These are phyloP conservation scores for Aspidiotus rigidus DNA, from an alignment of 2,888 invertebrate genomes.

Conservation along the genomic window DNA sequence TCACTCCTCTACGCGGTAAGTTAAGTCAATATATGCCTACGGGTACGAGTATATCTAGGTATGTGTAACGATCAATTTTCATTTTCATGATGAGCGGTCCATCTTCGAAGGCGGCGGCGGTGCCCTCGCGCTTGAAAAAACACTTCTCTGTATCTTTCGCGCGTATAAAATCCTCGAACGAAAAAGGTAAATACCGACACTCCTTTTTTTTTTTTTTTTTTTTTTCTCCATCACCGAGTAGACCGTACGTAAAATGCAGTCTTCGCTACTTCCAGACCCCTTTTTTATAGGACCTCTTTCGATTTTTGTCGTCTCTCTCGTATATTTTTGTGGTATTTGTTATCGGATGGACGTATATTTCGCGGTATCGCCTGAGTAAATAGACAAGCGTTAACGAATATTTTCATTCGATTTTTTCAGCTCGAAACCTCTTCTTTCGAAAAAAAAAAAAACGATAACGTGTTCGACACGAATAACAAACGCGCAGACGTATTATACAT, in stretches of 20 bases:
- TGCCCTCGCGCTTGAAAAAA: no score
- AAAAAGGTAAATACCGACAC: slow-evolving; percentile 24
- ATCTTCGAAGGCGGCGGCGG: no score
- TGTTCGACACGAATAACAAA: background rate
- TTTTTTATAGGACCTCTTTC: slow-evolving; percentile 9
- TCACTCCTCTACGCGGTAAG: no score
- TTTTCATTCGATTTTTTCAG: background rate
- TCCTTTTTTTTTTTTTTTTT: slow-evolving; percentile 28
- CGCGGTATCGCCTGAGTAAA: slow-evolving; percentile 32
- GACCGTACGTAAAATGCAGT: no score
- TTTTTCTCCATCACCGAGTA: no score
- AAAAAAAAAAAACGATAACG: background rate
- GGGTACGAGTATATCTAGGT: no score
- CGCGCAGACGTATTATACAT: slow-evolving; percentile 6
- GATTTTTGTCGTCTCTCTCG: slow-evolving; percentile 2
- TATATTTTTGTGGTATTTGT: slow-evolving; percentile 24
- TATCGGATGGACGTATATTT: slow-evolving; percentile 28
- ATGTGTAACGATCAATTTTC: no score
- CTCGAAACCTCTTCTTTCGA: background rate
- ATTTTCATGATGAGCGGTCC: no score
- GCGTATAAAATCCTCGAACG: slow-evolving; percentile 4
- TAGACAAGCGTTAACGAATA: slow-evolving; percentile 15
- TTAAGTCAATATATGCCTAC: no score
- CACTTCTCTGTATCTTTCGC: no score
- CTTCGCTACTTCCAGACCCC: background rate